Evolutionary conservation across 2,888 invertebrate genomes (phyloP), one percentile per base, ranked within the genome.

Genomic region (Epiblema foenella): DNA sequence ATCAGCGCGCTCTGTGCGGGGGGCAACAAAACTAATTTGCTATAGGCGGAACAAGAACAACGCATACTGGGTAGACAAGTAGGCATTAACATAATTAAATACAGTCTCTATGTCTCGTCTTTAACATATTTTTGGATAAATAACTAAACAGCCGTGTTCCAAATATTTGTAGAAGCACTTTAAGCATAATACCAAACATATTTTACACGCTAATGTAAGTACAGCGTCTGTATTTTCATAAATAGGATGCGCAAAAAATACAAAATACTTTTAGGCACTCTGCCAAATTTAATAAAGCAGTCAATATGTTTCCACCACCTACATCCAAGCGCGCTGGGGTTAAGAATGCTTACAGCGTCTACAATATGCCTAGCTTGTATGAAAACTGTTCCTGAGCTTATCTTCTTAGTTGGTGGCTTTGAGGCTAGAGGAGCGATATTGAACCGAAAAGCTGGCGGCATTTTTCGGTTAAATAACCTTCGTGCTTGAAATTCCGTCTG

Each of bases 221-320:
- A 60, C 54, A 46, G 17, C 49, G 58, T 52, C 60, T 68, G 29
- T 70, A 54, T 60, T 70, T 70, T 60, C 59, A 42, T 51, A 69
- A 67, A 64, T 33, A 52, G 63, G 63, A 33, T 57, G 56, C 51
- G 65, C 69, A 69, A 69, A 71, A 71, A 70, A 70, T 59, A 60
- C 60, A 67, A 67, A 71, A 67, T 62, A 67, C 71, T 62, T 71
- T 71, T 60, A 67, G 71, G 71, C 66, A 67, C 71, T 71, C 67
- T 71, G 71, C 66, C 71, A 67, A 71, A 71, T 71, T 71, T 71
- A 71, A 71, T 71, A 71, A 71, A 71, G 67, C 60, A 71, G 71
- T 71, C 71, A 71, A 71, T 71, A 71, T 67, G 71, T 71, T 71
- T 66, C 70, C 66, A 57, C 49, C 67, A 62, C 66, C 71, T 67